These are phyloP conservation scores for Nematolebias whitei DNA, from an alignment of 2,113 vertebrate species.

Conservation along the genomic window DNA sequence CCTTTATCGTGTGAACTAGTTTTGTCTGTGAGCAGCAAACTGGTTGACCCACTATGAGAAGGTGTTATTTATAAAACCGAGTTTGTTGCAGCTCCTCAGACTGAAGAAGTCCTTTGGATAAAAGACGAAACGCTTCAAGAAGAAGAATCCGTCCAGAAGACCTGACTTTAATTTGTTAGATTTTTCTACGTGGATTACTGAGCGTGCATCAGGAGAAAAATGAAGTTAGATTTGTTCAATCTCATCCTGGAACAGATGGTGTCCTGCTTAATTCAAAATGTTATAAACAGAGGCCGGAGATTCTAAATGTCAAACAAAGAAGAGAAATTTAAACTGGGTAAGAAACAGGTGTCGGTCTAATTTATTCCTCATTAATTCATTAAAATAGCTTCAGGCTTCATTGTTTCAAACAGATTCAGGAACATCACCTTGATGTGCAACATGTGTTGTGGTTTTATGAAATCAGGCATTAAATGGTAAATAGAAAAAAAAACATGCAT, in stretches of 20 bases:
- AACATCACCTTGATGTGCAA: neutral
- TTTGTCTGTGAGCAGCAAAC: no score
- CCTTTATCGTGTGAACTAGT: no score
- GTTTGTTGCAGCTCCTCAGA: no score
- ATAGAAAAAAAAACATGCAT: slow-evolving; percentile 41
- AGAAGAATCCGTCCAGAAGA: no score
- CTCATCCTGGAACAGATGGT: neutral
- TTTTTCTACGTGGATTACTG: no score
- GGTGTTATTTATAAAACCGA: no score
- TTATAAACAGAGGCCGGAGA: neutral
- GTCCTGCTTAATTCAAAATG: neutral
- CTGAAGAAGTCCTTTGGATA: no score
- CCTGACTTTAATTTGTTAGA: no score
- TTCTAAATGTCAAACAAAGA: neutral
- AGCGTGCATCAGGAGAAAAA: no score
- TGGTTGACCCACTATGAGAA: no score
- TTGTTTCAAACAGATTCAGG: neutral
- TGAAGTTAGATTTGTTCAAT: neutral
- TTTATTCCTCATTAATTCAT: neutral
- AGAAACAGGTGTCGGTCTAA: neutral
- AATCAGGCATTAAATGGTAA: slow-evolving; percentile 10
- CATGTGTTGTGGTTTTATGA: slow-evolving; percentile 13
- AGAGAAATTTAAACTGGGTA: neutral
- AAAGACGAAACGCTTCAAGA: no score
- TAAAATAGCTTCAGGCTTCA: slow-evolving; percentile 5